Evolutionary conservation across 2,797 vertebrate genomes (phyloP).

Genomic region (Poeciliopsis presidionis): DNA sequence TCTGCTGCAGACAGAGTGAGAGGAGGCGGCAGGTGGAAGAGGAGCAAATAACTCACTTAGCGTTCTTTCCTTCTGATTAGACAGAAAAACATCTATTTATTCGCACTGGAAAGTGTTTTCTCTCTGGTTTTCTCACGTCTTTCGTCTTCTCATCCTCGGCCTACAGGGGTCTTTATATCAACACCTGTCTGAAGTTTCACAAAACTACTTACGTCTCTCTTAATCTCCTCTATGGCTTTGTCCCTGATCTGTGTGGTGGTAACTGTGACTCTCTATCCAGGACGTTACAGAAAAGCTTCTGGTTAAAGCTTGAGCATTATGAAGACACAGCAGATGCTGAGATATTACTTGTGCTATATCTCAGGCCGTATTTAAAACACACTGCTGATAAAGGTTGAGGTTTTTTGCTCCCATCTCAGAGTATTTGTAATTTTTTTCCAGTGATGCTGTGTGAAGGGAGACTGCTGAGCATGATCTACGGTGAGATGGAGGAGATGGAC

Average conservation of each 20-base stretch:
- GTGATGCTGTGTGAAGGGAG: constrained; percentile 83
- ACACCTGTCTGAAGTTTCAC: neutral
- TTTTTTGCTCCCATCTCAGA: neutral
- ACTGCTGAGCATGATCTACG: constrained; percentile 75
- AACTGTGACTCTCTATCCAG: neutral
- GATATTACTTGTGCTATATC: neutral
- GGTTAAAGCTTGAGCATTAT: neutral
- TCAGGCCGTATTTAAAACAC: neutral
- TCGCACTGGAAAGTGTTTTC: neutral
- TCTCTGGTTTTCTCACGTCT: neutral
- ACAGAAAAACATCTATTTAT: neutral
- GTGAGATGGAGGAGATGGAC: constrained; percentile 47
- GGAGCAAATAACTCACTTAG: neutral
- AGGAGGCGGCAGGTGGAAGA: neutral
- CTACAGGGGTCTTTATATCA: neutral
- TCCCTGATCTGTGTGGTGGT: neutral
- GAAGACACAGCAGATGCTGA: neutral
- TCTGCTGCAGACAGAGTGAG: neutral
- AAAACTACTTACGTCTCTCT: neutral
- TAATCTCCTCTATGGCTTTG: neutral
- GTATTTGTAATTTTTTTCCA: constrained; percentile 44
- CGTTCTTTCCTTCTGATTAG: neutral
- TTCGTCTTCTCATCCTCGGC: neutral
- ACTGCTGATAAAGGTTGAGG: neutral
- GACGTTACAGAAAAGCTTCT: neutral